Percentiles rank a stretch among this genome's conserved stretches.
phyloP scores from a whole-genome alignment of 2,113 vertebrate species.

The Hyperopisus bebe region DNA sequence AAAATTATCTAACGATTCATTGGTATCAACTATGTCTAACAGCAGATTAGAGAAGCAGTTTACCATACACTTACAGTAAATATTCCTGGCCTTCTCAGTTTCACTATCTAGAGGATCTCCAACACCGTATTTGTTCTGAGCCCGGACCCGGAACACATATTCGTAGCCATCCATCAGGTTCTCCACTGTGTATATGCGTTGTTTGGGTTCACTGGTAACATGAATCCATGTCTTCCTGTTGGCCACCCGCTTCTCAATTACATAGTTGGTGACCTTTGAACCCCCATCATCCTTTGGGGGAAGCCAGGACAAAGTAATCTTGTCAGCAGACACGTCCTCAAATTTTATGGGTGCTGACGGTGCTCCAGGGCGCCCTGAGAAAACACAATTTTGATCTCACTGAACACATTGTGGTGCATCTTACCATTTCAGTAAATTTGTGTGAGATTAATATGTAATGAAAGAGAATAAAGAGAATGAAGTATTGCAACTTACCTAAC shows the following conservation, averaged over 20 bases:
- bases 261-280: conserved; percentile 94
- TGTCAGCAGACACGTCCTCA: conserved; percentile 81
- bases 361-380: conserved; percentile 84
- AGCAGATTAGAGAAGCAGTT: not conserved
- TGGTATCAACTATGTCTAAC: not conserved
- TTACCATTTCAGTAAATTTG: not conserved
- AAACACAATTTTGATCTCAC: conserved; percentile 22
- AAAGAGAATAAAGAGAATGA: not conserved
- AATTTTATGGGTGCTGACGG: conserved; percentile 96
- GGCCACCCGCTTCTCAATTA: conserved; percentile 87
- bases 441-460: not conserved
- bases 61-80: conserved; percentile 71
- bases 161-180: conserved; percentile 83
- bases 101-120: conserved; percentile 91
- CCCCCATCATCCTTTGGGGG: conserved; percentile 91
- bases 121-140: conserved; percentile 92
- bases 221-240: conserved; percentile 82
- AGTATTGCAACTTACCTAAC: conserved; percentile 66
- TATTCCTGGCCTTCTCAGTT: conserved; percentile 83
- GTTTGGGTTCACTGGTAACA: conserved; percentile 85
- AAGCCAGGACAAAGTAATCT: conserved; percentile 91
- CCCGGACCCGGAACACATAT: conserved; percentile 91
- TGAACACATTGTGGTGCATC: not conserved
- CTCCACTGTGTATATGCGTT: conserved; percentile 83
- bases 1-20: not conserved